Evolutionary conservation across 2,113 vertebrate genomes (phyloP).

Genomic region (Dicaeum eximium): DNA sequence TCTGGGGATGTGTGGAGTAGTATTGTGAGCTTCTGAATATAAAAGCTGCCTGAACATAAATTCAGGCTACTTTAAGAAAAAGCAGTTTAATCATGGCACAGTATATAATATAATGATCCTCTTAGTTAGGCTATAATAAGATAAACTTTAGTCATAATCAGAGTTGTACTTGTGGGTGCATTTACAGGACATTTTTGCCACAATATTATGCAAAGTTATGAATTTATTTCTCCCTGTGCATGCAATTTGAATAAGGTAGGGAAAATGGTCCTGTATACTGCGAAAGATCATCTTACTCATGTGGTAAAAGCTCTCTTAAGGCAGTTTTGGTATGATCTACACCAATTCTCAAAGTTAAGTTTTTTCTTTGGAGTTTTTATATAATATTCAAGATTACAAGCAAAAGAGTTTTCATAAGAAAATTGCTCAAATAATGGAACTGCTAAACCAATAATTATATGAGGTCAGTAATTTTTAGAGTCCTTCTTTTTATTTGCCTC

Average conservation of each 20-base stretch:
- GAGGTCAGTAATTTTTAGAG: not conserved
- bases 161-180: not conserved
- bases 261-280: not conserved
- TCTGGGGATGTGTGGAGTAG: not conserved
- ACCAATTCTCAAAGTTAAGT: not conserved
- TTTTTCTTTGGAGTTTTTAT: not conserved
- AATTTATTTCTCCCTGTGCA: slow-evolving; percentile 3
- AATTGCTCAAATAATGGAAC: not conserved
- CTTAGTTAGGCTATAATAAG: slow-evolving; percentile 23
- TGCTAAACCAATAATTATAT: not conserved
- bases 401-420: not conserved
- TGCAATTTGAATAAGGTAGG: not conserved
- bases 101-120: slow-evolving; percentile 37
- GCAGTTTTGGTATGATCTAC: not conserved
- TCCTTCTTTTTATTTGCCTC: not conserved
- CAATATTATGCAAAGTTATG: slow-evolving; percentile 37
- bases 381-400: not conserved
- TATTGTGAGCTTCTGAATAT: not conserved
- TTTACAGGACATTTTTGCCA: slow-evolving; percentile 28
- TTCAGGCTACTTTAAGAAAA: not conserved
- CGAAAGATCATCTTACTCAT: not conserved
- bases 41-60: not conserved
- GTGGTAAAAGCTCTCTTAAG: not conserved
- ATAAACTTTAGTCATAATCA: slow-evolving; percentile 50
- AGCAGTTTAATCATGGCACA: not conserved